Percentiles rank a stretch among this genome's conserved stretches.
These are phyloP conservation scores for Excalfactoria chinensis DNA, from an alignment of 2,113 vertebrate genomes.

Conservation along the genomic window DNA sequence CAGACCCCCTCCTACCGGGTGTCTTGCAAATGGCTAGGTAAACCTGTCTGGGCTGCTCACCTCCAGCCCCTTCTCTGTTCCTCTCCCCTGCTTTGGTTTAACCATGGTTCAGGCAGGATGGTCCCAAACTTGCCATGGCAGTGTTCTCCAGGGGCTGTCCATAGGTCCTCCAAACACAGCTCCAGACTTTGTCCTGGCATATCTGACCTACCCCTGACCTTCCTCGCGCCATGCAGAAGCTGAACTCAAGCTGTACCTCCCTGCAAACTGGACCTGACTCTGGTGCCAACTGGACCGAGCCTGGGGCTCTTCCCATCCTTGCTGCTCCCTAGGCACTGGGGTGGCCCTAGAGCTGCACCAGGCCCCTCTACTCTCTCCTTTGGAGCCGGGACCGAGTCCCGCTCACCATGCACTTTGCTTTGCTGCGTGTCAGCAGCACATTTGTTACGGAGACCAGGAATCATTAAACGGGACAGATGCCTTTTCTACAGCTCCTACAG, in stretches of 20 bases:
- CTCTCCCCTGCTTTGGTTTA: conserved; percentile 45
- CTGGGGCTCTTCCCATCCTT: background rate
- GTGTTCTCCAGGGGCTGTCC: background rate
- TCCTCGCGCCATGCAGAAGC: background rate
- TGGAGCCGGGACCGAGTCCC: background rate
- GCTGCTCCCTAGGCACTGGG: background rate
- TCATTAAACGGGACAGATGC: conserved; percentile 66
- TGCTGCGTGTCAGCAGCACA: background rate
- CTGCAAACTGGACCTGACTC: conserved; percentile 64
- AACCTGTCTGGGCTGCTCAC: background rate
- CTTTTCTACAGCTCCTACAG: conserved; percentile 48
- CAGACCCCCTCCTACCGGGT: background rate
- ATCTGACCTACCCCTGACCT: background rate
- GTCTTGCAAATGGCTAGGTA: conserved; percentile 25
- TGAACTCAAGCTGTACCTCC: background rate
- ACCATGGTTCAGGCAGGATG: background rate
- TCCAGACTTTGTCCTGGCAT: conserved; percentile 3
- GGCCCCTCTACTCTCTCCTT: background rate
- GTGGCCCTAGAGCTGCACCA: fast-evolving
- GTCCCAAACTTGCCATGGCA: background rate
- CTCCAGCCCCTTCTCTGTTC: conserved; percentile 20
- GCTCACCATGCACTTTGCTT: conserved; percentile 64
- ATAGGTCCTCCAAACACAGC: background rate
- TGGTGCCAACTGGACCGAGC: conserved; percentile 46
- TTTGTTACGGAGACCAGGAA: conserved; percentile 20